These are phyloP conservation scores for Drosophila lini DNA, from an alignment of 1,140 invertebrate genomes.

Conservation along the genomic window DNA sequence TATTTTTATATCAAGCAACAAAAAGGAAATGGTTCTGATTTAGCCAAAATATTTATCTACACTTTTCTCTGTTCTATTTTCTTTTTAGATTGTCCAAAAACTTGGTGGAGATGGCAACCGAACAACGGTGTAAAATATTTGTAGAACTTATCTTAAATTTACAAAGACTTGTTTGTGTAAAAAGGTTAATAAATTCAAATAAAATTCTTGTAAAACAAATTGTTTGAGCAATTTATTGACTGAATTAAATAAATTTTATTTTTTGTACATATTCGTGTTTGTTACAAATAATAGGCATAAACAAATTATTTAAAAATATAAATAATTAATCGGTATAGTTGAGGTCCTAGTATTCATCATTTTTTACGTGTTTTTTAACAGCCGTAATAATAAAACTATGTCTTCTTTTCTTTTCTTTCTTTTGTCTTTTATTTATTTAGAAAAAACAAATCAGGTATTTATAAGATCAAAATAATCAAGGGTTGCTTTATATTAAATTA, in stretches of 20 bases:
- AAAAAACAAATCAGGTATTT: no score
- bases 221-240: background rate
- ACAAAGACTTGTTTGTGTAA: constrained; percentile 59
- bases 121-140: constrained; percentile 75
- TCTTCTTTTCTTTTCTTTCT: no score
- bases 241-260: background rate
- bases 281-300: background rate
- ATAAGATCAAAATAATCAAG: no score
- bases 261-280: background rate
- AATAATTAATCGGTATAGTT: background rate
- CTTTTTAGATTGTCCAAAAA: constrained; percentile 75
- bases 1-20: background rate
- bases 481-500: no score
- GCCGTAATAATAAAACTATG: background rate
- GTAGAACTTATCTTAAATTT: constrained; percentile 43
- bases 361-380: background rate
- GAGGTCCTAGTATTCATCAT: background rate
- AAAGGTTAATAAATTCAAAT: constrained; percentile 60
- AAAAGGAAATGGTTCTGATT: background rate
- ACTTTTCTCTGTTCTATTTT: constrained; percentile 10
- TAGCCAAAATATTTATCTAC: background rate
- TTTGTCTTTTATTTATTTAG: no score
- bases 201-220: constrained; percentile 55
- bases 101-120: constrained; percentile 79
- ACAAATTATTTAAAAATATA: background rate